Conservation (phyloP, 2,797 vertebrate species). For the Champsocephalus esox region DNA sequence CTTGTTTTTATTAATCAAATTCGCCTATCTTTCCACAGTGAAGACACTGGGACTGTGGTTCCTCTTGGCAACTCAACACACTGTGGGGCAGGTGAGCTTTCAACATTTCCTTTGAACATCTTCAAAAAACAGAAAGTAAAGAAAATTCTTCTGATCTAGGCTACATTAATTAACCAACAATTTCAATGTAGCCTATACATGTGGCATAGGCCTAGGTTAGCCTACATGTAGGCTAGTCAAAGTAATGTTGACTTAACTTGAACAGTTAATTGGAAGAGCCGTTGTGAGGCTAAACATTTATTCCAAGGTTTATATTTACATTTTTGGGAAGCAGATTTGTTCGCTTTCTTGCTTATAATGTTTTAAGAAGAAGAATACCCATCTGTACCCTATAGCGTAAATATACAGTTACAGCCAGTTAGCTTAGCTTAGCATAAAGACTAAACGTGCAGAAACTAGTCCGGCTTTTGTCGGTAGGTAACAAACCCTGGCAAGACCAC, state of each 20-base stretch:
- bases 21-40: slow-evolving; percentile 50
- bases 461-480: neutral
- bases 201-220: neutral
- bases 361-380: neutral
- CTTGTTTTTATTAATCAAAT: neutral
- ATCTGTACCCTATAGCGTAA: too few relatives aligned
- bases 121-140: slow-evolving; percentile 2
- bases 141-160: neutral
- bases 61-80: slow-evolving; percentile 5
- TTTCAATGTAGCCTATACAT: neutral
- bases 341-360: neutral
- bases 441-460: neutral
- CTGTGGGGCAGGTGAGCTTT: slow-evolving; percentile 59
- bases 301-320: neutral
- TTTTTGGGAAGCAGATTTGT: neutral
- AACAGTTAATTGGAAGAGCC: neutral
- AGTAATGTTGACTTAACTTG: neutral
- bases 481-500: neutral
- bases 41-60: slow-evolving; percentile 12
- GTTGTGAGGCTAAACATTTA: neutral
- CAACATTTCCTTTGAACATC: neutral
- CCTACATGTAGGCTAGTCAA: neutral
- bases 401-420: neutral
- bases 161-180: too few relatives aligned
- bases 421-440: neutral